Percentiles rank a stretch among this genome's conserved stretches.
Evolutionary conservation across 2,888 invertebrate species (phyloP).

Genomic region (Allolobophora icterica): DNA sequence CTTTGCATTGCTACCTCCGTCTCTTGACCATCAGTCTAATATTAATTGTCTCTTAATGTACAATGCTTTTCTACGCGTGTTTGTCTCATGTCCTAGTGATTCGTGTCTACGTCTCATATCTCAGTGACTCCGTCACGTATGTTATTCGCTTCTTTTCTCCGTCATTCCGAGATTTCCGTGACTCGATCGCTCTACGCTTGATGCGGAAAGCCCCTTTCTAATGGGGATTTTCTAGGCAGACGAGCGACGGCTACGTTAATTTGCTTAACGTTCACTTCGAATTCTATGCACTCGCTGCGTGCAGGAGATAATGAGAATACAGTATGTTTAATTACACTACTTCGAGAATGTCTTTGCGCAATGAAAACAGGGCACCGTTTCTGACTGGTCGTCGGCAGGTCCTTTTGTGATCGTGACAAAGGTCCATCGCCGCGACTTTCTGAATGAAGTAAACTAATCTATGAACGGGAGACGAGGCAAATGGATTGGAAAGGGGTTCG

Average conservation of each 20-base stretch:
- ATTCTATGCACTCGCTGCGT: not conserved
- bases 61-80: not conserved
- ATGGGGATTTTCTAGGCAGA: not conserved
- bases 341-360: not conserved
- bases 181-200: not conserved
- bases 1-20: not conserved
- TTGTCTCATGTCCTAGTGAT: not conserved
- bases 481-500: conserved; percentile 20
- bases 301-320: conserved; percentile 17
- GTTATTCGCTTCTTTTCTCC: not conserved
- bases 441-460: not conserved
- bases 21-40: not conserved
- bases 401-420: conserved; percentile 1
- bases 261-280: not conserved
- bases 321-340: conserved; percentile 1
- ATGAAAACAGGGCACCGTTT: conserved; percentile 17
- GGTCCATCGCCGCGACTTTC: not conserved
- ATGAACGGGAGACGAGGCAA: not conserved
- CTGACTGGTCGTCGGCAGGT: not conserved
- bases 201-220: not conserved
- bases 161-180: not conserved
- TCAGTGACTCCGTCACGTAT: not conserved
- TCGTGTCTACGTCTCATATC: not conserved
- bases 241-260: not conserved
- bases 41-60: not conserved